Evolutionary conservation across 2,888 invertebrate species (phyloP).

Genomic region (Trissolcus japonicus): DNA sequence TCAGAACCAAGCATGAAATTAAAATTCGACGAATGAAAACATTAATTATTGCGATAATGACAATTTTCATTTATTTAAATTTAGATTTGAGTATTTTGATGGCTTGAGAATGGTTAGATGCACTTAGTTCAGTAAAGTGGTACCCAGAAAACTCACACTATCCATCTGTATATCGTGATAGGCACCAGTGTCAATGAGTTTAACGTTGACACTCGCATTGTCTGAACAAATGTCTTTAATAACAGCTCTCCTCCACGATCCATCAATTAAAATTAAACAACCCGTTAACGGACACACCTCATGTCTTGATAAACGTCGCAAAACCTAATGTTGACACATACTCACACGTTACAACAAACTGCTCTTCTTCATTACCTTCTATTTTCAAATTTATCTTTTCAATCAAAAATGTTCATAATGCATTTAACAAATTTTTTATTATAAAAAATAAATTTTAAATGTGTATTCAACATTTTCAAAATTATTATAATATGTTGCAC

Average conservation of each 20-base stretch:
- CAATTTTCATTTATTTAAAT: background rate
- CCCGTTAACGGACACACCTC: constrained; percentile 72
- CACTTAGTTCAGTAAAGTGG: constrained; percentile 9
- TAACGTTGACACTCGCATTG: constrained; percentile 65
- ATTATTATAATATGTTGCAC: background rate
- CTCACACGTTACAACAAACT: constrained; percentile 23
- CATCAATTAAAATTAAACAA: constrained; percentile 70
- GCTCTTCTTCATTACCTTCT: background rate
- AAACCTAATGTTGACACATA: constrained; percentile 70
- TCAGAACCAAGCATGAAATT: constrained; percentile 10
- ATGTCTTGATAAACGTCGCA: constrained; percentile 68
- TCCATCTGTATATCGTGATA: constrained; percentile 66
- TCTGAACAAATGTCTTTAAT: constrained; percentile 66
- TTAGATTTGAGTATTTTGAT: constrained; percentile 6
- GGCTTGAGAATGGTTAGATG: constrained; percentile 10
- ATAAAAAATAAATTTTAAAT: background rate
- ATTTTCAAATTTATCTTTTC: background rate
- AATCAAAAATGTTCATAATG: too few species aligned
- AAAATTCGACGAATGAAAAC: background rate
- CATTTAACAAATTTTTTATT: too few species aligned
- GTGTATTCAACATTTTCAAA: background rate
- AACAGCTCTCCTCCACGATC: constrained; percentile 71
- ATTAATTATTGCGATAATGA: constrained; percentile 22
- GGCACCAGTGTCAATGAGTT: constrained; percentile 73
- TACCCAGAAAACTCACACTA: constrained; percentile 68